Percentiles rank a stretch among this genome's conserved stretches.
These are phyloP conservation scores for Pteromalus puparum DNA, from an alignment of 1,140 invertebrate genomes.

Conservation along the genomic window DNA sequence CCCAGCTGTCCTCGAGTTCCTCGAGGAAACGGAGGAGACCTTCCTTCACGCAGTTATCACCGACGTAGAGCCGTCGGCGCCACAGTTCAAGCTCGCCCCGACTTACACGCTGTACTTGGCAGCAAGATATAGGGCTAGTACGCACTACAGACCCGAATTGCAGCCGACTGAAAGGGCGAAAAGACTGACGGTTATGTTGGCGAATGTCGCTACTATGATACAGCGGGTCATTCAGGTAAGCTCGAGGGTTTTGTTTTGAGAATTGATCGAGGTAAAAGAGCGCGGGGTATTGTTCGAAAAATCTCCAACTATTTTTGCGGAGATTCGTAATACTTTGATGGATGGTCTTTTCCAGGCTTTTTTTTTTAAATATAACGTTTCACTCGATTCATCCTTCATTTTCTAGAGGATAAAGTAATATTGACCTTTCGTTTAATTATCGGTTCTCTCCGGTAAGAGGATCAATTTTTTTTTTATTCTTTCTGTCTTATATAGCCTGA, in stretches of 20 bases:
- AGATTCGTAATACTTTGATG: too few relatives aligned
- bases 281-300: too few relatives aligned
- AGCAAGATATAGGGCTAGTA: constrained; percentile 93
- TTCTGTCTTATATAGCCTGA: neutral
- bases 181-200: constrained; percentile 90
- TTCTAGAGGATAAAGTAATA: neutral
- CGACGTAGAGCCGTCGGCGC: constrained; percentile 89
- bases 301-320: too few relatives aligned
- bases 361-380: neutral
- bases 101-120: constrained; percentile 97
- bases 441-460: neutral
- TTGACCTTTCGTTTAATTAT: constrained; percentile 1
- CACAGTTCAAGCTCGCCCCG: constrained; percentile 92
- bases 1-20: constrained; percentile 95
- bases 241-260: constrained; percentile 25
- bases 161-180: constrained; percentile 93
- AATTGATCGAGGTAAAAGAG: too few relatives aligned
- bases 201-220: constrained; percentile 91
- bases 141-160: constrained; percentile 93
- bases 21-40: constrained; percentile 94
- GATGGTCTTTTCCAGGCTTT: neutral
- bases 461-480: neutral
- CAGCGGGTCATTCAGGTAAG: constrained; percentile 86
- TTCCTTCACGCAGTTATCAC: constrained; percentile 92
- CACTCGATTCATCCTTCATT: neutral